Evolutionary conservation across 2,113 vertebrate genomes (phyloP), one percentile per base, ranked within the genome.

Genomic region (Muntiacus reevesi): DNA sequence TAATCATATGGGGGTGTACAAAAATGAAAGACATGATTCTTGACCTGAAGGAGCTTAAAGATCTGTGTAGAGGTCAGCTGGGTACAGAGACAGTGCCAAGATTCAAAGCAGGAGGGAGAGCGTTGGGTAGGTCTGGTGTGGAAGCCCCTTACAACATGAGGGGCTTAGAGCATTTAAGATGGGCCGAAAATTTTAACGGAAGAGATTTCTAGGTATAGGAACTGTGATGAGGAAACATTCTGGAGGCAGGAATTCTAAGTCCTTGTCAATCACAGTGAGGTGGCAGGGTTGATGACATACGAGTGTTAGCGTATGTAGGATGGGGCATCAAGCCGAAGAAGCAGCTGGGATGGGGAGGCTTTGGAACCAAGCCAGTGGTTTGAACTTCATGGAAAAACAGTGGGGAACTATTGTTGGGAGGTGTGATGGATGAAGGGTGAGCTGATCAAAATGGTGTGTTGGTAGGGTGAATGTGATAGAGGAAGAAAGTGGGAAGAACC

Each of bases 1-100:
- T 81, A 78, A 45, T 89, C 27, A 81, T 43, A 30, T 15, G 59
- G 6, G 23, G 3, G 9, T 43, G 7, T 47, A 15, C 14, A 40
- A 84, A 89, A 91, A 74, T 84, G 57, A 96, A 55, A 92, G 28
- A 25, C 25, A 21, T 2, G 5, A 67, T 92, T 78, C 14, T 54
- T 57, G 67, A 92, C 28, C 36, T 28, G 59, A 74, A 54, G 40
- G 33, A 76, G 67, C 27, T 55, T 91, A 76, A 74, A 84, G 67
- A 21, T 90, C 62, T 55, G 6, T 12, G 79, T 17, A 60, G 36
- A 15, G 50, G 4, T 97, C n/a, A 50, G 2, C 11, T 62, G 50
- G 21, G 30, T 84, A 40, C 47, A 52, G 82, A 88, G n/a, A 14
- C 7, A 81, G 19, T 57, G 47, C 23, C 45, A 12, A 54, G 16